Conservation (phyloP, 1,140 invertebrate species). For the Vollenhovia emeryi region DNA sequence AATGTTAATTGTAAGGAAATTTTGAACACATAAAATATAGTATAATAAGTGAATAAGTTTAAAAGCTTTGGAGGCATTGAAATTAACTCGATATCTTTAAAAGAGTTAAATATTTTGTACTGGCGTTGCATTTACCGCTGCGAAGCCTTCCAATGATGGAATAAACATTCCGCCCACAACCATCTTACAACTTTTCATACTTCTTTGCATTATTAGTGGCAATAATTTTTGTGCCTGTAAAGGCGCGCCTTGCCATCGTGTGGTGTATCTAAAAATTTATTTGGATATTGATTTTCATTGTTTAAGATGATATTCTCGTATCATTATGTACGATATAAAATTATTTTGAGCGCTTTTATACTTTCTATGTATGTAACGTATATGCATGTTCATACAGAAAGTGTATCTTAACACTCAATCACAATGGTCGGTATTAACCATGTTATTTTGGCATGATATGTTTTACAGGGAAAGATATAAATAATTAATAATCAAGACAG, state of each 20-base stretch:
- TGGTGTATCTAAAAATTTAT: conserved; percentile 33
- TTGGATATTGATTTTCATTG: neutral
- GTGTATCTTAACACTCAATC: neutral
- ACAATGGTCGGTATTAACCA: neutral
- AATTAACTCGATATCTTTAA: neutral
- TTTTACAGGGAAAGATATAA: neutral
- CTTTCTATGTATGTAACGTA: neutral
- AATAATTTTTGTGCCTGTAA: conserved; percentile 42
- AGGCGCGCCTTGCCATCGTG: conserved; percentile 15
- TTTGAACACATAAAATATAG: neutral
- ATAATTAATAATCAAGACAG: neutral
- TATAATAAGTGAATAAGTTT: neutral
- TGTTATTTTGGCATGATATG: neutral
- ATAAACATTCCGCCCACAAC: conserved; percentile 25
- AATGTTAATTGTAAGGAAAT: neutral
- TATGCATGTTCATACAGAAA: neutral
- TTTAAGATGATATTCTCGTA: neutral
- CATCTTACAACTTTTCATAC: conserved; percentile 45
- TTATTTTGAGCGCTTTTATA: neutral
- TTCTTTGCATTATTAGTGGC: conserved; percentile 52
- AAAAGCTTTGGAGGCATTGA: neutral
- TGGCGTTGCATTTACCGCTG: conserved; percentile 15
- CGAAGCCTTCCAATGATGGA: conserved; percentile 43
- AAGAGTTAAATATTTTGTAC: neutral
- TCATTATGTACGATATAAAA: neutral